Evolutionary conservation across 2,797 vertebrate species (phyloP), one percentile per base, ranked within the genome.

Genomic region (Lagothrix lagotricha): DNA sequence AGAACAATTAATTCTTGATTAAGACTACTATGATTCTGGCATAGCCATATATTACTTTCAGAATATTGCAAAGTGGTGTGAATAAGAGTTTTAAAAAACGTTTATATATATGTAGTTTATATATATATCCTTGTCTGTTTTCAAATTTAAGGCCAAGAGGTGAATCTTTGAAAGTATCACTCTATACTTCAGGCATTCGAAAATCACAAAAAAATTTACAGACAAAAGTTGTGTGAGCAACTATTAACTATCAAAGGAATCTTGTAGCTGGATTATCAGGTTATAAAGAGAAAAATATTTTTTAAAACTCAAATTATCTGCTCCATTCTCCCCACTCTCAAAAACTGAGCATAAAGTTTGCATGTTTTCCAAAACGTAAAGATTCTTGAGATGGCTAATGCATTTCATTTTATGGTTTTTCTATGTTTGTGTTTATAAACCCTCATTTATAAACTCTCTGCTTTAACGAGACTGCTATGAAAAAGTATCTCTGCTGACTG

Each of bases 1-100:
- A 84, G 81, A 97, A 81, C 48, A 91, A 95, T 87, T 57, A 82
- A 92, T 72, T 91, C 80, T 90, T 96, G 58, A 95, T 81, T 87
- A 84, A 76, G 54, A 92, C 7, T 76, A 70, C 91, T 70, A 50
- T 80, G 57, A 81, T 72, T 91, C 54, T 70, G 33, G 75, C 54
- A 94, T 17, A 88, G 30, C n/a, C 67, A 73, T 52, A 30, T 61
- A 39, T 30, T 88, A 88, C 44, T 67, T 97, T 93, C 20, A 88
- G 44, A 97, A 96, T 24, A 93, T 0, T 90, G 85, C 39, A 80
- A 91, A 85, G 44, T 82, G 76, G 26, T 52, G 0, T 79, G 58
- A 33, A 41, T 39, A 72, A 57, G 13, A 83, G 19, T 58, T 67
- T 7, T 36, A 77, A 13, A 84, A 33, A 81, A n/a, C 52, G 1